Percentiles rank a stretch among this genome's conserved stretches.
These are phyloP conservation scores for Ischnus inquisitorius DNA, from an alignment of 2,888 invertebrate genomes.

Conservation along the genomic window DNA sequence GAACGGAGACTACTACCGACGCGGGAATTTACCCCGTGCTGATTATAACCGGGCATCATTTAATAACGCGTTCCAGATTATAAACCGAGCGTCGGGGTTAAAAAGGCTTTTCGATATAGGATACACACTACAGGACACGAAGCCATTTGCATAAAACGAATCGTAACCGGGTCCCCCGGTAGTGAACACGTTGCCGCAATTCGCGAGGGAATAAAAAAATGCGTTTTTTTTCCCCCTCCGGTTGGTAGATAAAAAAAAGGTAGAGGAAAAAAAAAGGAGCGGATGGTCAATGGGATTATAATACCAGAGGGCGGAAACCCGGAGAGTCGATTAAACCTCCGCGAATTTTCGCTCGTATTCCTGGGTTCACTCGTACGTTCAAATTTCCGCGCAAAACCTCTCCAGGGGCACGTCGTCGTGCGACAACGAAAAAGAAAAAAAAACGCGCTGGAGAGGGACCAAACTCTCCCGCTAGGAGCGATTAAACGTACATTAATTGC, in stretches of 20 bases:
- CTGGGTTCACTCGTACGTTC: slow-evolving; percentile 63
- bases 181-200: slow-evolving; percentile 26
- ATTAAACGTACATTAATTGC: slow-evolving; percentile 64
- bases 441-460: slow-evolving; percentile 16
- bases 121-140: slow-evolving; percentile 13
- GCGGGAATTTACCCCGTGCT: slow-evolving; percentile 8
- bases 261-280: slow-evolving; percentile 41
- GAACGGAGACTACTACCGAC: slow-evolving; percentile 11
- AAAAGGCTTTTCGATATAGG: slow-evolving; percentile 60
- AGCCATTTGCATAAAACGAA: slow-evolving; percentile 71
- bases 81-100: slow-evolving; percentile 40
- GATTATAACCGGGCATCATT: slow-evolving; percentile 65
- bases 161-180: slow-evolving; percentile 61
- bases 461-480: slow-evolving; percentile 49
- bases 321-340: slow-evolving; percentile 74
- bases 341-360: slow-evolving; percentile 75
- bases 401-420: slow-evolving; percentile 53
- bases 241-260: slow-evolving; percentile 26
- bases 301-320: slow-evolving; percentile 70
- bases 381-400: slow-evolving; percentile 59
- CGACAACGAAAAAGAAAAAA: slow-evolving; percentile 40
- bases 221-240: slow-evolving; percentile 41
- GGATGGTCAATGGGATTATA: slow-evolving; percentile 73
- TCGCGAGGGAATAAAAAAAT: slow-evolving; percentile 27
- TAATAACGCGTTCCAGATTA: slow-evolving; percentile 67